Base-by-base conservation (phyloP, 2,113 vertebrate genomes). In the Bettongia penicillata region DNA sequence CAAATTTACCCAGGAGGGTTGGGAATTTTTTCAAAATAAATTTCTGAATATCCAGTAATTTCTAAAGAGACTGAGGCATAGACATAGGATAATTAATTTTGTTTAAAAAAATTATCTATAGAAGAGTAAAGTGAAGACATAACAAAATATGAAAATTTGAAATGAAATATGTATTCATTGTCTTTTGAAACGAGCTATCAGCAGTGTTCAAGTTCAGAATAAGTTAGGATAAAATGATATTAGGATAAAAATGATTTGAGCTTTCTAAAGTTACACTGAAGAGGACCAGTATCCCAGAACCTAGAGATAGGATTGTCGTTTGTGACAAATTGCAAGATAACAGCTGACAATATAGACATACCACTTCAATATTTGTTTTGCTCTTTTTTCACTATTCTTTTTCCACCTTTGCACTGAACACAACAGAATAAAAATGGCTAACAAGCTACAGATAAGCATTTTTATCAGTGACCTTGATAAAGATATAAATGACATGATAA, bases 361-460 rank as follows among this genome's bases (percentile, higher is more conserved):
- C n/a, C 0, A 0, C 0, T 51, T 53, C 51, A 49, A 24, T 48
- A 0, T 0, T 37, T 16, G 47, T 90, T 50, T 49, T 26, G 3
- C 1, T 68, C 55, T 53, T 16, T 61, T 31, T 55, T 3, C 37
- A 77, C 37, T 77, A 14, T 77, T 11, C 28, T 61, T 61, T 61
- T 61, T 14, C 28, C 28, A 61, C 37, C 16, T 77, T 77, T 77
- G 37, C 31, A 77, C 14, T 77, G 6, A 77, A 77, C 6, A 19
- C 6, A 77, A 77, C 37, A 77, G 68, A 77, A 77, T 4, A 68
- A 68, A 68, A 77, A n/a, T 77, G 37, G 12, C 11, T 16, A 77
- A 77, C 14, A 43, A 26, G 6, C 68, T n/a, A n/a, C 37, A 7
- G n/a, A 43, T 77, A n/a, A 77, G n/a, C 14, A n/a, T 61, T 31